Percentiles rank a stretch among this genome's conserved stretches.
phyloP scores from a whole-genome alignment of 2,797 vertebrate genomes.

The Megalops cyprinoides region DNA sequence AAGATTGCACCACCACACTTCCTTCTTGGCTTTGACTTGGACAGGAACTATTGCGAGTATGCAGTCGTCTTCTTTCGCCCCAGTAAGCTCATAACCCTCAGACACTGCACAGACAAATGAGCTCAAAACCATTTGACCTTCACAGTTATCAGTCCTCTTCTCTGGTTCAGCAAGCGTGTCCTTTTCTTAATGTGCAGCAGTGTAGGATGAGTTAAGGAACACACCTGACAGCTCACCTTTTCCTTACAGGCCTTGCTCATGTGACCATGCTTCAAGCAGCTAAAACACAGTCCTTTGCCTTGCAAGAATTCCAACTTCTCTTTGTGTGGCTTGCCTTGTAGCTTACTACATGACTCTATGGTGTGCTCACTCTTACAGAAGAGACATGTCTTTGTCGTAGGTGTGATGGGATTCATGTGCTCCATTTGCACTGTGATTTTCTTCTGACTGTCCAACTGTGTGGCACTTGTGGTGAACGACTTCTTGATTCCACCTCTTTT shows the following conservation, averaged over 20 bases:
- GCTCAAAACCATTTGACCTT: no score
- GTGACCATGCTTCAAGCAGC: conserved; percentile 32
- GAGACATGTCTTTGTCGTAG: no score
- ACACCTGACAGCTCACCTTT: conserved; percentile 26
- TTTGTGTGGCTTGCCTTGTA: conserved; percentile 24
- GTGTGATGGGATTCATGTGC: not conserved
- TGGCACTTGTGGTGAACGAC: conserved; percentile 8
- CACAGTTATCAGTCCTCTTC: no score
- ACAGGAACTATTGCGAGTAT: not conserved
- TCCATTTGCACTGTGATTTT: not conserved
- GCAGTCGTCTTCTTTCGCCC: not conserved
- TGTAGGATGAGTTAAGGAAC: conserved; percentile 28
- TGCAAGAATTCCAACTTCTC: conserved; percentile 36
- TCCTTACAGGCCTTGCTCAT: conserved; percentile 31
- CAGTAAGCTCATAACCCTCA: not conserved
- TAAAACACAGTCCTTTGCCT: conserved; percentile 38
- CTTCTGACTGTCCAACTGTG: not conserved
- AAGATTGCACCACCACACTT: not conserved
- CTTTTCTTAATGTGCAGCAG: no score
- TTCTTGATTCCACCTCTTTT: not conserved
- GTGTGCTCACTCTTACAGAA: conserved; percentile 25
- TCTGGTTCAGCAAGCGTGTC: no score
- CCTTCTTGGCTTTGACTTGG: not conserved
- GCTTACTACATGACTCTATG: conserved; percentile 27
- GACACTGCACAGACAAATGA: no score